These are phyloP conservation scores for Branchinecta lynchi DNA, from an alignment of 1,140 invertebrate genomes.

Conservation along the genomic window DNA sequence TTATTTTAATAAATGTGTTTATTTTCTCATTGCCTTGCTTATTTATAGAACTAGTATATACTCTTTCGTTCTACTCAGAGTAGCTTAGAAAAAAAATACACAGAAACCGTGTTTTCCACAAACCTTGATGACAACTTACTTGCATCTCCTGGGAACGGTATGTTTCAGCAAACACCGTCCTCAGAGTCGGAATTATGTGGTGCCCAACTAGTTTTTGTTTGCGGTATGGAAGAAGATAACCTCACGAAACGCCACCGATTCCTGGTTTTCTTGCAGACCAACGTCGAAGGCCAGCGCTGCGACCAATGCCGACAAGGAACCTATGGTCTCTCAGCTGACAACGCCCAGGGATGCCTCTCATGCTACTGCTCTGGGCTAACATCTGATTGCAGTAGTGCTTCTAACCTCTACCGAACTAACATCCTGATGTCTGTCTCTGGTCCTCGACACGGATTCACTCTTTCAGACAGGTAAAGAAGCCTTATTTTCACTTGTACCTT, in stretches of 20 bases:
- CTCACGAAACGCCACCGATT: not conserved
- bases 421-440: constrained; percentile 47
- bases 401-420: constrained; percentile 46
- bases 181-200: too few relatives aligned
- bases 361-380: constrained; percentile 87
- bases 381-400: constrained; percentile 45
- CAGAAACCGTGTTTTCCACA: too few relatives aligned
- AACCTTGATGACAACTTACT: too few relatives aligned
- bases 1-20: constrained; percentile 27
- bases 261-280: constrained; percentile 37
- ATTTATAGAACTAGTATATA: not conserved
- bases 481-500: constrained; percentile 11
- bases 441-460: constrained; percentile 41
- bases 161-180: too few relatives aligned
- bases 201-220: too few relatives aligned
- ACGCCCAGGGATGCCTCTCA: constrained; percentile 63
- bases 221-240: too few relatives aligned
- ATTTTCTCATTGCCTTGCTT: constrained; percentile 13
- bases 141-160: too few relatives aligned
- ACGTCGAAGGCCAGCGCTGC: constrained; percentile 60
- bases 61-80: not conserved
- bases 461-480: constrained; percentile 42
- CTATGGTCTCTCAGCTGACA: constrained; percentile 55
- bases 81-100: too few relatives aligned
- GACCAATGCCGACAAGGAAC: constrained; percentile 62